Conservation (phyloP, 2,888 invertebrate species). For the Therioaphis trifolii region DNA sequence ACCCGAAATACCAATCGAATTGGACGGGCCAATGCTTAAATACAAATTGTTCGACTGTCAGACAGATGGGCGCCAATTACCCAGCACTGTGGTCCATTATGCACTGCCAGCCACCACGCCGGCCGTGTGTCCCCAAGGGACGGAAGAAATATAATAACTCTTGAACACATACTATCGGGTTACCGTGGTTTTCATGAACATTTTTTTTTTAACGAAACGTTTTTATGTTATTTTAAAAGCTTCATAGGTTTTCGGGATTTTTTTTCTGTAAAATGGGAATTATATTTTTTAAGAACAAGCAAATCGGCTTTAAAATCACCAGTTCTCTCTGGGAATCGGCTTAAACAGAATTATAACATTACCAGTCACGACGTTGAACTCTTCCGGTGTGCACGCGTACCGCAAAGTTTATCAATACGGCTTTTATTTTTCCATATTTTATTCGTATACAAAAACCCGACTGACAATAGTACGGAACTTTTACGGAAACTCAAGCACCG, state of each 20-base stretch:
- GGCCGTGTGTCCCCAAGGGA: slow-evolving; percentile 22
- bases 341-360: slow-evolving; percentile 60
- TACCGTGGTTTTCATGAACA: slow-evolving; percentile 16
- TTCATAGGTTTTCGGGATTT: slow-evolving; percentile 15
- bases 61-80: slow-evolving; percentile 59
- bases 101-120: slow-evolving; percentile 16
- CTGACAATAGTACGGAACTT: slow-evolving; percentile 28
- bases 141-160: slow-evolving; percentile 52
- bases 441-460: not conserved
- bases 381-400: slow-evolving; percentile 10
- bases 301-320: slow-evolving; percentile 59
- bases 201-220: slow-evolving; percentile 21
- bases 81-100: slow-evolving; percentile 42
- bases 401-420: slow-evolving; percentile 32
- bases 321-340: slow-evolving; percentile 50
- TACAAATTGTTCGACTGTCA: slow-evolving; percentile 25
- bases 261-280: slow-evolving; percentile 21
- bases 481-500: slow-evolving; percentile 47
- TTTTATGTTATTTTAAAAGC: slow-evolving; percentile 53
- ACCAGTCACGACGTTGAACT: slow-evolving; percentile 38
- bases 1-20: slow-evolving; percentile 50
- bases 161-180: slow-evolving; percentile 47
- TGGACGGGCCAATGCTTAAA: slow-evolving; percentile 42
- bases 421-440: slow-evolving; percentile 45
- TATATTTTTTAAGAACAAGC: slow-evolving; percentile 37